Percentiles rank a stretch among this genome's conserved stretches.
phyloP scores from a whole-genome alignment of 2,797 vertebrate genomes.

The Anguilla obscura region DNA sequence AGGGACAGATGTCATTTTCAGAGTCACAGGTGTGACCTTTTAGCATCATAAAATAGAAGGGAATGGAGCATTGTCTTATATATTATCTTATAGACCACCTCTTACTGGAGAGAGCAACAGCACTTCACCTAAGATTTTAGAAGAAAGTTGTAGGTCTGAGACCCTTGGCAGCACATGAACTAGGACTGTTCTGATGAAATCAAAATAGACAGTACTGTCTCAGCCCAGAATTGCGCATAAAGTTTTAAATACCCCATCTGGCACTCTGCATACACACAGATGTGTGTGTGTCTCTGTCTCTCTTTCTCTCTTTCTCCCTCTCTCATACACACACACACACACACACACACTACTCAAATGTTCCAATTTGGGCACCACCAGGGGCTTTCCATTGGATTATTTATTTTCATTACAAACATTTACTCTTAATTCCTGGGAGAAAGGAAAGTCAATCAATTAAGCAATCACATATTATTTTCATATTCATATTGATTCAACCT shows the following conservation, averaged over 20 bases:
- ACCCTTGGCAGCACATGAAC: background rate
- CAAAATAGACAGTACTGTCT: background rate
- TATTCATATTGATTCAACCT: background rate
- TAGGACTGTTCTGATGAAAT: background rate
- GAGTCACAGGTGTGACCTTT: background rate
- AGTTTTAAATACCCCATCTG: constrained; percentile 22
- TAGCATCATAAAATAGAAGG: background rate
- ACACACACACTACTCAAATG: constrained; percentile 25
- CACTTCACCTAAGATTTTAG: background rate
- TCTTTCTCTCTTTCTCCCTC: too few species aligned
- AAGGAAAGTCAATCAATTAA: background rate
- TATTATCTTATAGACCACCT: background rate
- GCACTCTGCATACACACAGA: background rate
- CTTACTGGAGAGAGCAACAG: background rate
- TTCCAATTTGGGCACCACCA: background rate
- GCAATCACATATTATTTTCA: background rate
- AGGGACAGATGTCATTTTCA: too few species aligned
- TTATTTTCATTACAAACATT: background rate
- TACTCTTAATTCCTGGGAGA: background rate
- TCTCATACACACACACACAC: constrained; percentile 15
- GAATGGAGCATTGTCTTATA: background rate
- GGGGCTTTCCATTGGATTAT: background rate
- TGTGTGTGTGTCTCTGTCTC: too few species aligned
- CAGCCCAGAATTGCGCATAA: constrained; percentile 15
- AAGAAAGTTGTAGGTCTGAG: background rate